A percentile compares a stretch with the other conserved stretches of the same genome.
Evolutionary conservation across 2,888 invertebrate species (phyloP).

Genomic region (Drosophila koepferae): DNA sequence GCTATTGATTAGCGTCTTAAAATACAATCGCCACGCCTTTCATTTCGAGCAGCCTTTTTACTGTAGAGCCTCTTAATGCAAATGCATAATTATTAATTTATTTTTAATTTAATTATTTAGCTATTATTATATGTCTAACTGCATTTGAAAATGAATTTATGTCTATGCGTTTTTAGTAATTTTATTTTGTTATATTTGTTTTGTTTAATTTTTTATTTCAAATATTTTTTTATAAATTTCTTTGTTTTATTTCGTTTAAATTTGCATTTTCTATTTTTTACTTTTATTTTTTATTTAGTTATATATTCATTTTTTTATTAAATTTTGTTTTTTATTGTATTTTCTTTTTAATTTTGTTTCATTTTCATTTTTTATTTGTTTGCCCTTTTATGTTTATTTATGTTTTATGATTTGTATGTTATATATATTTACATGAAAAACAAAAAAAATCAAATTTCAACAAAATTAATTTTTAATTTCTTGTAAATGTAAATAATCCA

Average conservation of each 20-base stretch:
- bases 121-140: constrained; percentile 72
- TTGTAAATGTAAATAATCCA: constrained; percentile 86
- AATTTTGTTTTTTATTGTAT: constrained; percentile 5
- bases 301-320: constrained; percentile 5
- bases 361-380: constrained; percentile 17
- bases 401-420: constrained; percentile 73
- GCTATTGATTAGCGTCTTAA: constrained; percentile 14
- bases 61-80: constrained; percentile 25
- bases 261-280: background rate
- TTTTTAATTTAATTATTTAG: constrained; percentile 43
- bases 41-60: constrained; percentile 48
- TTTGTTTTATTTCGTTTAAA: constrained; percentile 3
- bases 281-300: background rate
- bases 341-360: constrained; percentile 20
- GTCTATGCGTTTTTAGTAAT: constrained; percentile 58
- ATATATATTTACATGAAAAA: constrained; percentile 70
- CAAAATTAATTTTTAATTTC: constrained; percentile 81
- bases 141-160: constrained; percentile 71
- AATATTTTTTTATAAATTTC: constrained; percentile 2
- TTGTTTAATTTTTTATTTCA: constrained; percentile 17
- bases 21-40: constrained; percentile 39
- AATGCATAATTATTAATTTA: constrained; percentile 43
- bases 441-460: constrained; percentile 44
- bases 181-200: constrained; percentile 6
- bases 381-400: constrained; percentile 53